phyloP scores from a whole-genome alignment of 2,113 vertebrate species.

The Nansenia antarctica region DNA sequence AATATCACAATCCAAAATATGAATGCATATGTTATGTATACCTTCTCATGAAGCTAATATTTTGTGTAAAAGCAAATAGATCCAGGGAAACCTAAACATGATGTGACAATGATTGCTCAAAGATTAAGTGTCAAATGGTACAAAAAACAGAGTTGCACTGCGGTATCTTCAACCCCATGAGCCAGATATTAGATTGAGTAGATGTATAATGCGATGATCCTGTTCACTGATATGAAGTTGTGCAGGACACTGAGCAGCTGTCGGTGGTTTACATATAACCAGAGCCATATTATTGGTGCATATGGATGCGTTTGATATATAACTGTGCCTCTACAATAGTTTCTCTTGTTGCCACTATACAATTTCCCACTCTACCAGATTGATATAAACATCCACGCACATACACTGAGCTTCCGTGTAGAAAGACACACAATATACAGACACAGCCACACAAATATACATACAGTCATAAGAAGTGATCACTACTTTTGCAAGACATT shows the following conservation, averaged over 20 bases:
- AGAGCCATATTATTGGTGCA: constrained; percentile 60
- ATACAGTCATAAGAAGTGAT: constrained; percentile 13
- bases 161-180: no score
- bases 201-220: constrained; percentile 46
- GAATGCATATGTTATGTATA: constrained; percentile 59
- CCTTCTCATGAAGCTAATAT: constrained; percentile 50
- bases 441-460: constrained; percentile 37
- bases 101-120: constrained; percentile 19
- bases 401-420: constrained; percentile 44
- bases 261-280: constrained; percentile 60
- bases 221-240: constrained; percentile 45
- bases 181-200: neutral
- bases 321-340: constrained; percentile 53
- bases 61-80: constrained; percentile 54
- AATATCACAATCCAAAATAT: constrained; percentile 61
- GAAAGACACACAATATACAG: constrained; percentile 49
- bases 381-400: constrained; percentile 47
- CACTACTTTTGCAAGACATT: neutral
- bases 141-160: constrained; percentile 23
- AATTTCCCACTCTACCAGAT: constrained; percentile 46
- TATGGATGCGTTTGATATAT: constrained; percentile 51
- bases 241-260: constrained; percentile 59
- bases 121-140: constrained; percentile 18
- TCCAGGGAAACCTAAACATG: constrained; percentile 34
- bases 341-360: constrained; percentile 32